Percentiles rank a stretch among this genome's conserved stretches.
Conservation (phyloP, 2,113 vertebrate genomes). For the Dolichotis patagonum region DNA sequence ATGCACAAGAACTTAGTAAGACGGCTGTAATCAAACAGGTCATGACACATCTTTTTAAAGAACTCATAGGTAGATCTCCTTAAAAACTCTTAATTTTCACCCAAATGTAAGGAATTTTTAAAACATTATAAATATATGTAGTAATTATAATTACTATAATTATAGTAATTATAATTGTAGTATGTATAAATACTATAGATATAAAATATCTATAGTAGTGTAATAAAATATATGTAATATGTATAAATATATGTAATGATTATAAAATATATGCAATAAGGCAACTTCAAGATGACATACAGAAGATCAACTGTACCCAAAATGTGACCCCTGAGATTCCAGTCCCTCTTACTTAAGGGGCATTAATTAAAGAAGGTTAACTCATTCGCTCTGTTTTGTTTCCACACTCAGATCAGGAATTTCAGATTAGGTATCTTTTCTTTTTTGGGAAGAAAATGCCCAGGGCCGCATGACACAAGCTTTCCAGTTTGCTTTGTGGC, state of each 20-base stretch:
- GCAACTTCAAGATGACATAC: slow-evolving; percentile 59
- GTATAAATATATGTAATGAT: slow-evolving; percentile 58
- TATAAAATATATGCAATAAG: background rate
- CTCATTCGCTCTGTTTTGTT: background rate
- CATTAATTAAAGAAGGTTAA: background rate
- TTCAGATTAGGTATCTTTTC: background rate
- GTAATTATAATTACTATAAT: background rate
- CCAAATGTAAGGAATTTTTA: slow-evolving; percentile 64
- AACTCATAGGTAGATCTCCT: background rate
- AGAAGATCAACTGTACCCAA: background rate
- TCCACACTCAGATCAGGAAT: background rate
- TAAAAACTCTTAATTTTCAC: slow-evolving; percentile 68
- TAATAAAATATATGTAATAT: slow-evolving; percentile 51
- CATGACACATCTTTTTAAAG: slow-evolving; percentile 45
- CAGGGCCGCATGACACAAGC: background rate
- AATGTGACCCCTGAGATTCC: background rate
- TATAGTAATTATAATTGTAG: background rate
- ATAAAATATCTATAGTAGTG: slow-evolving; percentile 35
- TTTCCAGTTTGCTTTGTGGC: background rate
- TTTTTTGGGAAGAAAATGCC: background rate
- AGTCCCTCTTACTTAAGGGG: background rate
- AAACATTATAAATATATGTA: slow-evolving; percentile 67
- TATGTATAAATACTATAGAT: too few relatives aligned
- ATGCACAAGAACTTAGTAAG: slow-evolving; percentile 15
- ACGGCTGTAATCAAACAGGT: background rate